Evolutionary conservation across 2,113 vertebrate genomes (phyloP).

Genomic region (Callipepla californica): DNA sequence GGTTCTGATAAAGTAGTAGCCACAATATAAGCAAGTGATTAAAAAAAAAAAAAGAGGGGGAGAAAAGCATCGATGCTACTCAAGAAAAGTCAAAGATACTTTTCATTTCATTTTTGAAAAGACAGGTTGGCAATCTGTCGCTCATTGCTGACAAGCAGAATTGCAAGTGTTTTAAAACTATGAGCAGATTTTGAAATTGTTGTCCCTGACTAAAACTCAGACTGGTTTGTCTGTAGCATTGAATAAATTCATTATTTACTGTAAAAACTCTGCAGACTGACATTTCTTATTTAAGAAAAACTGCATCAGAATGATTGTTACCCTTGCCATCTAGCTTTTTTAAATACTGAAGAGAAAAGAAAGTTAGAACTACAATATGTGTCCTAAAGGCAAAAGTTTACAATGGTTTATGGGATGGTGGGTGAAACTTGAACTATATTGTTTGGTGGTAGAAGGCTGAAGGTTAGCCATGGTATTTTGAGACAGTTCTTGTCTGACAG

Average conservation of each 20-base stretch:
- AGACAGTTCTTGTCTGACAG: background rate
- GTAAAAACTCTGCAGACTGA: background rate
- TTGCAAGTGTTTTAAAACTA: slow-evolving; percentile 14
- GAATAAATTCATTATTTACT: slow-evolving; percentile 43
- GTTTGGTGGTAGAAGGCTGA: background rate
- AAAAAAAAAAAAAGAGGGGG: background rate
- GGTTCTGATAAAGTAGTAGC: background rate
- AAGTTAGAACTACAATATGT: background rate
- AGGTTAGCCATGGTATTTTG: background rate
- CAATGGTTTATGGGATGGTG: background rate
- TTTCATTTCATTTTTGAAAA: background rate
- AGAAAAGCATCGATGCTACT: background rate
- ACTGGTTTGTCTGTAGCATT: background rate
- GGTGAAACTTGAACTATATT: background rate
- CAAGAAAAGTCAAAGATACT: background rate
- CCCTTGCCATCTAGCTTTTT: slow-evolving; percentile 2
- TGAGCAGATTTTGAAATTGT: background rate
- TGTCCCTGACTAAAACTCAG: background rate
- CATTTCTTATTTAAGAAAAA: background rate
- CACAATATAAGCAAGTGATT: background rate
- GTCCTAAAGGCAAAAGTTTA: background rate
- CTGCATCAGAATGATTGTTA: background rate
- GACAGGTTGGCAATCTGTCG: background rate
- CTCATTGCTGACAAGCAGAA: slow-evolving; percentile 12
- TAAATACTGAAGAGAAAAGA: background rate